Base-by-base conservation (phyloP, 2,797 vertebrate genomes). In the Pipistrellus pygmaeus region DNA sequence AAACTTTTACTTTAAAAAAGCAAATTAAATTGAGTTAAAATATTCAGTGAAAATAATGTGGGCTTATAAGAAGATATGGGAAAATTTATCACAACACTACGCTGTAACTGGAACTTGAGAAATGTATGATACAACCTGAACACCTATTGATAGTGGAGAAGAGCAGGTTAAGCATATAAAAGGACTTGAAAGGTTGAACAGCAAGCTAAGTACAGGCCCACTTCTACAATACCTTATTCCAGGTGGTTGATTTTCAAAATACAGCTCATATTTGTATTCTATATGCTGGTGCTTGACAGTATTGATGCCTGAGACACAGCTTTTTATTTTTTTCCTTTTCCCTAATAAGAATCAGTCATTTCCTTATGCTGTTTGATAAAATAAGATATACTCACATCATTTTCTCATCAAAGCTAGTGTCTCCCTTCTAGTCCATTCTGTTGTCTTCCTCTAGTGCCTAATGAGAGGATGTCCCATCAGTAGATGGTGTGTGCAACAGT, bases 161-260 rank as follows among this genome's bases (percentile, higher is more conserved):
- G 32, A 82, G 4, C 30, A 55, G 27, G 13, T 71, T 10, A 46
- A 76, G 18, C 6, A 69, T 25, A 15, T 27, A n/a, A 62, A n/a
- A 0, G 2, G 17, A 13, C 20, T 15, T 14, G 21, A 38, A 20
- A 5, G 12, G 57, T 17, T 13, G 48, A 35, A 27, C 0, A 10
- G 6, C 17, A 7, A 23, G 12, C 21, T 8, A 44, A 5, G 0
- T 13, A 8, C 8, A 23, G 46, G 10, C 7, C 6, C 18, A 51
- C 12, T 23, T 5, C 3, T 20, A n/a, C n/a, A n/a, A n/a, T n/a
- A 60, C n/a, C 13, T 9, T 25, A 18, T 8, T 68, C 90, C 2
- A 41, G 7, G 13, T 4, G 10, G 41, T 8, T 15, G 17, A 41
- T n/a, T 55, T 68, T 77, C 27, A 53, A 41, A 73, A 69, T 2